Evolutionary conservation across 2,113 vertebrate species (phyloP).

Genomic region (Vidua chalybeata): DNA sequence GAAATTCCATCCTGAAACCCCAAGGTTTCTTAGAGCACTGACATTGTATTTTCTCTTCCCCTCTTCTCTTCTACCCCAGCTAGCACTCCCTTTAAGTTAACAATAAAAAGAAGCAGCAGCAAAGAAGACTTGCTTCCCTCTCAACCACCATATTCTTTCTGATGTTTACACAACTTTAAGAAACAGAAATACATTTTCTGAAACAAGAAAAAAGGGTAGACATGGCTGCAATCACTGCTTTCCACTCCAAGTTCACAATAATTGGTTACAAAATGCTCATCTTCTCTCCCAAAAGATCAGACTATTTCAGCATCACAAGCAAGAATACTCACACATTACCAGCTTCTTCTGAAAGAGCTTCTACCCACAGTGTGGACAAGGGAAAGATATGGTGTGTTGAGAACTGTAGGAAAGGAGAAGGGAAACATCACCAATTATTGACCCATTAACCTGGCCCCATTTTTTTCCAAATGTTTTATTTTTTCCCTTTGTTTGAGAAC

Average conservation of each 20-base stretch:
- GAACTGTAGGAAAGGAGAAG: constrained; percentile 79
- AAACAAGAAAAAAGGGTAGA: neutral
- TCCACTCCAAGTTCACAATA: neutral
- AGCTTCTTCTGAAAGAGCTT: constrained; percentile 90
- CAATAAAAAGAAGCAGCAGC: neutral
- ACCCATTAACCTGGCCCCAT: neutral
- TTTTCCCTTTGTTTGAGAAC: neutral
- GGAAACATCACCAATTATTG: neutral
- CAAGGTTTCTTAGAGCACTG: neutral
- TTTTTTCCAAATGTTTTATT: neutral
- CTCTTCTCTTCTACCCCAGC: neutral
- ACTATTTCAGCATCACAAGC: neutral
- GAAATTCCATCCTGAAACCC: neutral
- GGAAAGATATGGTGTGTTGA: constrained; percentile 97
- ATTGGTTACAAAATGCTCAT: neutral
- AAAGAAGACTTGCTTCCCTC: neutral
- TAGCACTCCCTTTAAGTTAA: neutral
- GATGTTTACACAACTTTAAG: neutral
- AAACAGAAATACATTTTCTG: neutral
- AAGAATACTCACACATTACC: constrained; percentile 83
- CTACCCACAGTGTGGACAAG: constrained; percentile 93
- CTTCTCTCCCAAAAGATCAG: neutral
- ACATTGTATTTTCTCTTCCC: neutral
- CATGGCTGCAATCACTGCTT: neutral
- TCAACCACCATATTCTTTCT: neutral